Percentiles rank a stretch among this genome's conserved stretches.
These are phyloP conservation scores for Ferdinandea cuprea DNA, from an alignment of 2,888 invertebrate species.

Conservation along the genomic window DNA sequence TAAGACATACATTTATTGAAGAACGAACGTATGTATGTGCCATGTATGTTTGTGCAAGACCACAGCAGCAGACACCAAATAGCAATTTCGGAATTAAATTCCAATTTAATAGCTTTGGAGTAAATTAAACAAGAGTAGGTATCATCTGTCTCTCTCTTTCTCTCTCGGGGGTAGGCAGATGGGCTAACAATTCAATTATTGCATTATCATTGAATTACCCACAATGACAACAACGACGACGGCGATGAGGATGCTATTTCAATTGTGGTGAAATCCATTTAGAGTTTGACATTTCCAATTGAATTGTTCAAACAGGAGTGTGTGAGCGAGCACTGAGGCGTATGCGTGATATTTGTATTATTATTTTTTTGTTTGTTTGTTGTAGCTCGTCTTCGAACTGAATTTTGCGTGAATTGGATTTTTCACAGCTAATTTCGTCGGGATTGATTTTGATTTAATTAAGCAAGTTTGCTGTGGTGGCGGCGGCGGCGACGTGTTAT, in stretches of 20 bases:
- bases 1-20: background rate
- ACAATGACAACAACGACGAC: slow-evolving; percentile 31
- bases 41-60: background rate
- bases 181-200: slow-evolving; percentile 49
- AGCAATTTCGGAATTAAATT: slow-evolving; percentile 29
- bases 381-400: too few species aligned
- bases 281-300: slow-evolving; percentile 31
- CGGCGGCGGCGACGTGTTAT: too few species aligned
- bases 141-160: too few species aligned
- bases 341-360: slow-evolving; percentile 24
- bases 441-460: slow-evolving; percentile 49
- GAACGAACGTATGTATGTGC: background rate
- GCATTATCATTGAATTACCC: slow-evolving; percentile 37
- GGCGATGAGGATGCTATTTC: slow-evolving; percentile 42
- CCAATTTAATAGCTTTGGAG: slow-evolving; percentile 21
- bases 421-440: slow-evolving; percentile 44
- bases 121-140: slow-evolving; percentile 35
- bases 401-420: slow-evolving; percentile 23
- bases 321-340: background rate
- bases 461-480: slow-evolving; percentile 20
- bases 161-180: background rate
- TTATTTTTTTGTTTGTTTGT: background rate
- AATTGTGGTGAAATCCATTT: slow-evolving; percentile 48
- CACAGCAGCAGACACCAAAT: background rate
- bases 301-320: slow-evolving; percentile 1